A percentile compares a stretch with the other conserved stretches of the same genome.
Conservation (phyloP, 2,113 vertebrate genomes). For the Nesospiza acunhae region DNA sequence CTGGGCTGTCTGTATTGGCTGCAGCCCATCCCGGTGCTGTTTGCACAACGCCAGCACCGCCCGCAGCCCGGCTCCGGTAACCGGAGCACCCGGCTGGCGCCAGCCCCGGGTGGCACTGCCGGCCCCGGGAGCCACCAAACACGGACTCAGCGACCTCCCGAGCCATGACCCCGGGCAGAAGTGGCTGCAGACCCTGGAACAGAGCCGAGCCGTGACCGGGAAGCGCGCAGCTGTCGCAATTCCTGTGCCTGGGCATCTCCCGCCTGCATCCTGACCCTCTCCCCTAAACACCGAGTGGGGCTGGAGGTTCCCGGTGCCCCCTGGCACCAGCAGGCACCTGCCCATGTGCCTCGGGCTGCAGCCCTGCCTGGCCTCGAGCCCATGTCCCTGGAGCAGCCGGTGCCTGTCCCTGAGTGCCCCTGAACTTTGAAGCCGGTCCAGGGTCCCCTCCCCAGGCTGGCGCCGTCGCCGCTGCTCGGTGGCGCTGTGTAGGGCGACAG, state of each 20-base stretch:
- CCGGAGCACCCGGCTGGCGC: neutral
- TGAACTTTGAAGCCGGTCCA: neutral
- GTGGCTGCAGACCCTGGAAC: neutral
- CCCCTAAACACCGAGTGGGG: neutral
- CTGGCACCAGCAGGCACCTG: neutral
- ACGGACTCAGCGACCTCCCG: neutral
- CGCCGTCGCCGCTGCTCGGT: neutral
- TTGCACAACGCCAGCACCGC: neutral
- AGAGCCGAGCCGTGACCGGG: neutral
- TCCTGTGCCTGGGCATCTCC: neutral
- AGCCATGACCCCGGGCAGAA: rapidly evolving
- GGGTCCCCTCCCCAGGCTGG: neutral
- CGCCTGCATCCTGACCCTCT: neutral
- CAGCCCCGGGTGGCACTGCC: neutral
- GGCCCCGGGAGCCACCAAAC: rapidly evolving
- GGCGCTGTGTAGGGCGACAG: rapidly evolving
- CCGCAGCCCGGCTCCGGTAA: neutral
- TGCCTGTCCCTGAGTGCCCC: neutral
- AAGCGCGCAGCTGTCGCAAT: rapidly evolving
- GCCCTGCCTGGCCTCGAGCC: neutral
- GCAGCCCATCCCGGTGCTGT: neutral
- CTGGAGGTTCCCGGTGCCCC: rapidly evolving
- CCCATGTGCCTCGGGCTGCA: rapidly evolving
- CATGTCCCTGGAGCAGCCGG: neutral
- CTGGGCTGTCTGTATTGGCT: neutral